Percentiles rank a stretch among this genome's conserved stretches.
phyloP scores from a whole-genome alignment of 2,113 vertebrate genomes.

The Tragelaphus buxtoni region DNA sequence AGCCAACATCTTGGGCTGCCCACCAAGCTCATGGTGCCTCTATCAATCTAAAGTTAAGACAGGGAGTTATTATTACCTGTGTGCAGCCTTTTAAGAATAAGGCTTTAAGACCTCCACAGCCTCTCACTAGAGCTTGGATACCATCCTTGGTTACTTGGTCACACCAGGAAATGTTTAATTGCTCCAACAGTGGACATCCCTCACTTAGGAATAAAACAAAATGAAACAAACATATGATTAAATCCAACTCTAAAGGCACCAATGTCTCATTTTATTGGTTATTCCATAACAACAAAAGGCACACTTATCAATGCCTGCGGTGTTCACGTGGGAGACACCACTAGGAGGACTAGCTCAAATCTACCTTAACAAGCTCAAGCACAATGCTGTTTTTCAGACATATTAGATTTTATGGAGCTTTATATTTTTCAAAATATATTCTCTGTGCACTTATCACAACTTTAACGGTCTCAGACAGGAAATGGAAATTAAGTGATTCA shows the following conservation, averaged over 20 bases:
- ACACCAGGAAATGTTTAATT: conserved; percentile 99
- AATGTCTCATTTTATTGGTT: neutral
- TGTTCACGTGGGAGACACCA: neutral
- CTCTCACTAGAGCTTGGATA: conserved; percentile 94
- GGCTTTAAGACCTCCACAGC: conserved; percentile 92
- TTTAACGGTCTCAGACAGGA: neutral
- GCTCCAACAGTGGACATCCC: conserved; percentile 97
- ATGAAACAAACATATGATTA: neutral
- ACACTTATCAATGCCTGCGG: neutral
- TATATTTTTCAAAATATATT: conserved; percentile 2
- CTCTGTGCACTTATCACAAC: neutral
- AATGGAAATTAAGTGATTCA: neutral
- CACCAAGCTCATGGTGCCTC: neutral
- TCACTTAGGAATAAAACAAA: conserved; percentile 84
- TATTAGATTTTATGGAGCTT: neutral
- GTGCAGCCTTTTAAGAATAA: conserved; percentile 98
- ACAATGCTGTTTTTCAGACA: neutral
- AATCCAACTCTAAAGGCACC: neutral
- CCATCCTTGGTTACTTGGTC: conserved; percentile 99
- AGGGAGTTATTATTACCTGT: conserved; percentile 84
- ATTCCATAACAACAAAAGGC: neutral
- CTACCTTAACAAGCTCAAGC: neutral
- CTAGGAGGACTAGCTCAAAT: neutral
- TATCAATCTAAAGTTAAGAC: neutral
- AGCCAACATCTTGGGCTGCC: neutral